These are phyloP conservation scores for Melikaiella ostensackeni DNA, from an alignment of 2,888 invertebrate species.

Conservation along the genomic window DNA sequence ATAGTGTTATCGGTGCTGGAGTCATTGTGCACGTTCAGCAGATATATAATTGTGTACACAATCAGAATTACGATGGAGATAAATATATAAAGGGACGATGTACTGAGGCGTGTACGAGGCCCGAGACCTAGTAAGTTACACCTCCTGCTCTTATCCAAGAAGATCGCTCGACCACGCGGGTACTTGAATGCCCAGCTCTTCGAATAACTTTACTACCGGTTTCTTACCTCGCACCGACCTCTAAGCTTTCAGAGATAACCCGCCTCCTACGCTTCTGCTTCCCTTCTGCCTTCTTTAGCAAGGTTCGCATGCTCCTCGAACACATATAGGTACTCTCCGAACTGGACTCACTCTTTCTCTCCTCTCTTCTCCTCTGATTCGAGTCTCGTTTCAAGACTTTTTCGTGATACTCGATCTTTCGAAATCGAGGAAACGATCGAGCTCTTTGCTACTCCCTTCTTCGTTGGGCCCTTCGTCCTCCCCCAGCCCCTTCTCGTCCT, in stretches of 20 bases:
- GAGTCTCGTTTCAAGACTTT: constrained; percentile 30
- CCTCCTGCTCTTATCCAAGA: constrained; percentile 74
- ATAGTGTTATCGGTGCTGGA: constrained; percentile 17
- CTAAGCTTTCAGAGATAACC: constrained; percentile 72
- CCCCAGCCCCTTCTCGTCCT: constrained; percentile 9
- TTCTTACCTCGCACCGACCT: constrained; percentile 67
- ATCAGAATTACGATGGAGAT: constrained; percentile 43
- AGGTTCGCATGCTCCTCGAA: constrained; percentile 43
- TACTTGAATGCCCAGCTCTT: constrained; percentile 70
- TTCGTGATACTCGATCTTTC: constrained; percentile 42
- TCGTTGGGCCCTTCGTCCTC: constrained; percentile 17
- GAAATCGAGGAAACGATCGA: constrained; percentile 17
- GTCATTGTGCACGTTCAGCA: constrained; percentile 30
- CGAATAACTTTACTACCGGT: constrained; percentile 76
- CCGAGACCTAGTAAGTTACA: constrained; percentile 75
- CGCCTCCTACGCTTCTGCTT: constrained; percentile 64
- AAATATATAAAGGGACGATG: constrained; percentile 64
- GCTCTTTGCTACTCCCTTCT: constrained; percentile 44
- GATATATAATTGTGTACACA: constrained; percentile 39
- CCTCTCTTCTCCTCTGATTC: constrained; percentile 33
- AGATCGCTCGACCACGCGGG: constrained; percentile 70
- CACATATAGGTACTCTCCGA: constrained; percentile 23
- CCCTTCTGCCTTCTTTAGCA: constrained; percentile 42
- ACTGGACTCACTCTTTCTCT: constrained; percentile 43
- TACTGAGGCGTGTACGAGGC: constrained; percentile 57